Evolutionary conservation across 2,113 vertebrate genomes (phyloP), one percentile per base, ranked within the genome.

Genomic region (Elephas maximus): DNA sequence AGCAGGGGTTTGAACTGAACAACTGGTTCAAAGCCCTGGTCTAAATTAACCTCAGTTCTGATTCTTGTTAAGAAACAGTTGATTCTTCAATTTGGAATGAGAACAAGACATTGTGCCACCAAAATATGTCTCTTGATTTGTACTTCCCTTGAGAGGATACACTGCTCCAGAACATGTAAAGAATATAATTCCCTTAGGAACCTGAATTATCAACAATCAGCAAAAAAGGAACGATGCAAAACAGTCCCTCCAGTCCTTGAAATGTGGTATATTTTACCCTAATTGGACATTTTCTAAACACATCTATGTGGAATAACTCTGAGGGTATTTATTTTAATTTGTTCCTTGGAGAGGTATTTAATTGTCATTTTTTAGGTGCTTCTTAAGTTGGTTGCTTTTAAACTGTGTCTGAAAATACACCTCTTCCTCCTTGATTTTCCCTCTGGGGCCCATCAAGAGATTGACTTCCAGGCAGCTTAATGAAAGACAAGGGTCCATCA

Each of bases 391-490:
- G 79, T 96, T 97, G 88, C 83, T 95, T 96, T 98, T 98, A 98
- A 98, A 98, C 95, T 98, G 76, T 96, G 88, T 96, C 98, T 98
- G 98, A 97, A 98, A 98, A 98, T 91, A 98, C 98, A 98, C 98
- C 97, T 88, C 86, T 97, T 98, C 97, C 80, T 97, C 94, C 97
- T 98, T 98, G 98, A 97, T 97, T 97, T 98, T 94, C 93, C 98
- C 98, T 97, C 94, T 96, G 98, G 97, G 98, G 95, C 95, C 60
- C 88, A 81, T 97, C 93, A 97, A 82, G 93, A 96, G 97, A 97
- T 97, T 97, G 96, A 65, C 97, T 98, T 98, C 98, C 96, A 97
- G 97, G 94, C 89, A 14, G 95, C 96, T 98, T 98, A 98, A 98
- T 98, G 96, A 98, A 98, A 98, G 98, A 98, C 97, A 98, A 98